These are phyloP conservation scores for Tetranychus cinnabarinus DNA, from an alignment of 1,140 invertebrate species.

Conservation along the genomic window DNA sequence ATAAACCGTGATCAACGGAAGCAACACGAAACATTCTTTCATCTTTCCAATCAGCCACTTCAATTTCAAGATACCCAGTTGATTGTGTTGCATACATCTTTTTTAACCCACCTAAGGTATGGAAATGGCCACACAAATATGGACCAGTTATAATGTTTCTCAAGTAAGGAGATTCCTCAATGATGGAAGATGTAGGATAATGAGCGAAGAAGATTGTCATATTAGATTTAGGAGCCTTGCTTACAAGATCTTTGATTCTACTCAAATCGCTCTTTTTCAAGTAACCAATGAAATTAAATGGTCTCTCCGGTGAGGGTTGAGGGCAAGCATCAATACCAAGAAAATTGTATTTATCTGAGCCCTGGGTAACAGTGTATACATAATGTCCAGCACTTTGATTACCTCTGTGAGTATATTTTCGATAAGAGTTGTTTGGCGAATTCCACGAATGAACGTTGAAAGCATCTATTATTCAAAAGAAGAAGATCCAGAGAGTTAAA, in stretches of 20 bases:
- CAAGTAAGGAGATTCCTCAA: conserved; percentile 31
- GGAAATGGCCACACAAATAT: conserved; percentile 81
- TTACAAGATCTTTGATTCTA: neutral
- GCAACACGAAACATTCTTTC: conserved; percentile 58
- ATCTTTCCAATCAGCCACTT: conserved; percentile 81
- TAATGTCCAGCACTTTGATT: conserved; percentile 43
- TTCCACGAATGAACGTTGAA: conserved; percentile 40
- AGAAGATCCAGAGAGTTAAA: neutral
- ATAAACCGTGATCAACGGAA: conserved; percentile 63
- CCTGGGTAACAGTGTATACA: conserved; percentile 33
- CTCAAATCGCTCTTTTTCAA: conserved; percentile 25
- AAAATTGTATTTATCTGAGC: conserved; percentile 40
- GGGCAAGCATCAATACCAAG: conserved; percentile 68
- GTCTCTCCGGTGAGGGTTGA: conserved; percentile 54
- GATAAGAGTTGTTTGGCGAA: conserved; percentile 12
- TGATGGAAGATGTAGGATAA: conserved; percentile 70
- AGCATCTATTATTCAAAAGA: conserved; percentile 42
- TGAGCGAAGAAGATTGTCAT: conserved; percentile 63
- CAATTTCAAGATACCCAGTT: conserved; percentile 59
- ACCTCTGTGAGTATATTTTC: conserved; percentile 58
- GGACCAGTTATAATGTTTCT: conserved; percentile 33
- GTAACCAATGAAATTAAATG: conserved; percentile 76
- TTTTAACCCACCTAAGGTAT: conserved; percentile 50
- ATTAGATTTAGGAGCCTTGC: neutral
- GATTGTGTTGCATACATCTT: conserved; percentile 73